Base-by-base conservation (phyloP, 1,140 invertebrate species). In the Lutraria rhynchaena region DNA sequence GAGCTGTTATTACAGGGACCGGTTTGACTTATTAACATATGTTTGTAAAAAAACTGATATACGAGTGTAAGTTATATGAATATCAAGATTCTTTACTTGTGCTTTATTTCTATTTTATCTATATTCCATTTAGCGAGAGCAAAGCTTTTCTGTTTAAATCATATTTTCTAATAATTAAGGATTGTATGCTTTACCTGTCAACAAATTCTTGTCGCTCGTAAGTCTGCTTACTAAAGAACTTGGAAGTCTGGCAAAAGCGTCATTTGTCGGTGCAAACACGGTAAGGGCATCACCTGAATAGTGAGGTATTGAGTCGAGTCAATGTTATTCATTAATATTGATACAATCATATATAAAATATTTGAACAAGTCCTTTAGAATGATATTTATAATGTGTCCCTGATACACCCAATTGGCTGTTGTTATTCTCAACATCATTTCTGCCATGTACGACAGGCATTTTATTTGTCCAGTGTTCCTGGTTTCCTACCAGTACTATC, bases 191-290 rank as follows among this genome's bases (percentile, higher is more conserved):
- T 27, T 55, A 55, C 53, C 53, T 22, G 27, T 27, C 7, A 55
- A 27, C n/a, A 55, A 27, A 19, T 55, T 27, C n/a, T 55, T n/a
- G 19, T 55, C 27, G 7, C 7, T 4, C 7, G 53, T 55, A 27
- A 55, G 19, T 27, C 27, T 55, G 19, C n/a, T 55, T 5, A 19
- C 19, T 4, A 22, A 5, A 55, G 5, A 7, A 55, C 27, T 55
- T 7, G 53, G 27, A 7, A 55, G 19, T n/a, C 53, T n/a, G 4
- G 53, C 4, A 55, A 55, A 55, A 7, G 53, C 53, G 7, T 4
- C 53, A n/a, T 55, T 55, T 27, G 53, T 55, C 7, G 53, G 53
- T 9, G 53, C 53, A 55, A 55, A 55, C 19, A 55, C 53, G 53
- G 53, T 55, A 5, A 55, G 53, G 19, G n/a, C 53, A 55, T 55